Evolutionary conservation across 1,140 invertebrate species (phyloP).

Genomic region (Hirudo medicinalis): DNA sequence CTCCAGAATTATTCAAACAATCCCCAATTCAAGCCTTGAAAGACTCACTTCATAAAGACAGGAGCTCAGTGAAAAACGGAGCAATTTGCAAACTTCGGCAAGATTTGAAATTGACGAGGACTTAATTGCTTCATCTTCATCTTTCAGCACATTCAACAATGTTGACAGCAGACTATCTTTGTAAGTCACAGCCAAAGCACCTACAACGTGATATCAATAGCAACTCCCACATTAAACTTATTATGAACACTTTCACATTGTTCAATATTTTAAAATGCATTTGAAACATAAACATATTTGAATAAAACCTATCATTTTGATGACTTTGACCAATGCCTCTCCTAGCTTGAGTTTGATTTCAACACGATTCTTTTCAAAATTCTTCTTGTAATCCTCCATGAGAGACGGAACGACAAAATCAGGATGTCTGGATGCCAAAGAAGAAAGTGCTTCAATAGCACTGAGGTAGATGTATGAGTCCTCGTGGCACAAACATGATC

Average conservation of each 20-base stretch:
- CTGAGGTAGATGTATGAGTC: background rate
- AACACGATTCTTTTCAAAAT: slow-evolving; percentile 4
- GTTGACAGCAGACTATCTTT: slow-evolving; percentile 3
- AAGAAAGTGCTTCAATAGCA: background rate
- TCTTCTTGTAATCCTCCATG: slow-evolving; percentile 1
- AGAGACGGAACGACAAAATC: background rate
- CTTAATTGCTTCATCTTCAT: background rate
- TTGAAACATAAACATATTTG: background rate
- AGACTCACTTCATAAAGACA: slow-evolving; percentile 1
- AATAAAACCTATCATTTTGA: background rate
- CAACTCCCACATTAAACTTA: background rate
- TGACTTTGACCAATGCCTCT: slow-evolving; percentile 1
- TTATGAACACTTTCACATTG: background rate
- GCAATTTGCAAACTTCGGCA: background rate
- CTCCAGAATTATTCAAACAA: too few relatives aligned
- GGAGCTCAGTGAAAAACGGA: slow-evolving; percentile 3
- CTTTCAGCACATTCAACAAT: background rate
- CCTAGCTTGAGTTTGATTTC: slow-evolving; percentile 5
- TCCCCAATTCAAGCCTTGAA: background rate
- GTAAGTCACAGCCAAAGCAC: background rate
- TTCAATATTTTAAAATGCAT: background rate
- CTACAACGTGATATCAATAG: background rate
- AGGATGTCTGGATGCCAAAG: background rate
- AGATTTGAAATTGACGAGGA: background rate
- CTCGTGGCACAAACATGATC: background rate